These are phyloP conservation scores for Mythimna lalbum DNA, from an alignment of 2,888 invertebrate species.

Conservation along the genomic window DNA sequence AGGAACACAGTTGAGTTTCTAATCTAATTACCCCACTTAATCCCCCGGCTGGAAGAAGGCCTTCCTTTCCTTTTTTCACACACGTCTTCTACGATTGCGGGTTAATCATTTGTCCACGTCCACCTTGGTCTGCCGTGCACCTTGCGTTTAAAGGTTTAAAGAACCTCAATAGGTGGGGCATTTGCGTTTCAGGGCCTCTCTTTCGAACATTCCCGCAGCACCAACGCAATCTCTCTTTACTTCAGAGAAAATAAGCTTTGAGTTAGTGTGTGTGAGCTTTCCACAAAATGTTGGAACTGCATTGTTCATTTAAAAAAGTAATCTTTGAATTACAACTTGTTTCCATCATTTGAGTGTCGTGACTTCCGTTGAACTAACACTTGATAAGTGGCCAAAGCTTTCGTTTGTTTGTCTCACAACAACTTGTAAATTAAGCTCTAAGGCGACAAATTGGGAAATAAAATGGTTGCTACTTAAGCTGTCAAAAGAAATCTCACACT, in stretches of 20 bases:
- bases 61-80: no score
- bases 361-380: slow-evolving; percentile 29
- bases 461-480: slow-evolving; percentile 6
- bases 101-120: no score
- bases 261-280: not conserved
- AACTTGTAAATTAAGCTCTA: slow-evolving; percentile 14
- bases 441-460: slow-evolving; percentile 34
- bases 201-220: not conserved
- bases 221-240: not conserved
- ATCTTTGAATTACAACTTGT: slow-evolving; percentile 28
- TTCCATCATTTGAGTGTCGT: slow-evolving; percentile 9
- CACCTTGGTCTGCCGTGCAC: no score
- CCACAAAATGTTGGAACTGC: slow-evolving; percentile 7
- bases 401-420: slow-evolving; percentile 31
- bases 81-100: no score
- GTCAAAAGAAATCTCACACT: slow-evolving; percentile 9
- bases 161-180: no score
- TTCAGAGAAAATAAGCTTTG: not conserved
- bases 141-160: no score
- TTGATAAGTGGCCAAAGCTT: slow-evolving; percentile 16
- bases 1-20: no score
- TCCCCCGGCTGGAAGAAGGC: no score
- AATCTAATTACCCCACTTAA: no score
- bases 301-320: not conserved
- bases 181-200: not conserved